A percentile compares a stretch with the other conserved stretches of the same genome.
Conservation (phyloP, 2,113 vertebrate species). For the Maccullochella peelii region DNA sequence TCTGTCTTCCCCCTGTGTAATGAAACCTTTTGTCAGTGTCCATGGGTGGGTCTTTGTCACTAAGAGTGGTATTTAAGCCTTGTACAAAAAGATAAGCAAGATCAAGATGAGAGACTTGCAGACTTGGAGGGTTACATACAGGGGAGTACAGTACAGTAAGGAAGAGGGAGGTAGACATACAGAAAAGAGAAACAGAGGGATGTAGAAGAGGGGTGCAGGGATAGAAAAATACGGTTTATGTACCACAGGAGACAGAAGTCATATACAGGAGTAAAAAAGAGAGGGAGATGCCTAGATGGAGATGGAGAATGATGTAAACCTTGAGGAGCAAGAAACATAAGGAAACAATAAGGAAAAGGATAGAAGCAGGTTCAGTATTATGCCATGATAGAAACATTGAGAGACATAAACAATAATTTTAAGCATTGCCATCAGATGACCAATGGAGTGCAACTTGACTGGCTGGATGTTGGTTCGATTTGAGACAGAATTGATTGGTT, state of each 20-base stretch:
- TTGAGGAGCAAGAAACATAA: not conserved
- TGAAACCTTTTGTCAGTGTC: constrained; percentile 66
- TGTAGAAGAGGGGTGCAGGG: not conserved
- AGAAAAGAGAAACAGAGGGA: not conserved
- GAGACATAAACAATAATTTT: too few species aligned
- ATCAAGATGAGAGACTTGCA: not conserved
- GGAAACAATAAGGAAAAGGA: not conserved
- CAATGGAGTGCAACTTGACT: too few species aligned
- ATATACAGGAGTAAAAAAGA: not conserved
- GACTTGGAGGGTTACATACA: constrained; percentile 1
- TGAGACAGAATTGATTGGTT: too few species aligned
- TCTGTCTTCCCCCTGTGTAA: constrained; percentile 69
- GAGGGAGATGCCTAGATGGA: not conserved
- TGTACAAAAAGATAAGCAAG: constrained; percentile 41
- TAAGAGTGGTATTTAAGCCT: constrained; percentile 75
- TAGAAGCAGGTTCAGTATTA: not conserved
- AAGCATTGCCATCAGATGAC: too few species aligned
- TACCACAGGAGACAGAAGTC: not conserved
- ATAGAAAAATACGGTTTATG: not conserved
- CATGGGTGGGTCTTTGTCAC: constrained; percentile 75
- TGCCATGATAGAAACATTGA: not conserved
- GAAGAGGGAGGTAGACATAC: not conserved
- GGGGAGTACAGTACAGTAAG: not conserved
- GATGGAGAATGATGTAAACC: not conserved
- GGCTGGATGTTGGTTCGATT: too few species aligned